Evolutionary conservation across 1,140 invertebrate species (phyloP).

Genomic region (Diprion similis): DNA sequence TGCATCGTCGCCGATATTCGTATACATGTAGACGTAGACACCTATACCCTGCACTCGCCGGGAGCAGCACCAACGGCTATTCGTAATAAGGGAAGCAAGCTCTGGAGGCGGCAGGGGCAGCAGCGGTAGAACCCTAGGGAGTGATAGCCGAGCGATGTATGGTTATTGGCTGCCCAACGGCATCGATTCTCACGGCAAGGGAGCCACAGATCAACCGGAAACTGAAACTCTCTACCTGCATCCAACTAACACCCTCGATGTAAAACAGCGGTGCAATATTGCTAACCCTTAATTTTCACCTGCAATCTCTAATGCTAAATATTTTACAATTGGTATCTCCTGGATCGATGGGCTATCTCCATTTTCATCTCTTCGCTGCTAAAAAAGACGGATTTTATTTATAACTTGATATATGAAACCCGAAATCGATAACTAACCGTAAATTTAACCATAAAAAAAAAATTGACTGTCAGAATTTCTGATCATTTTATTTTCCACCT

Average conservation of each 20-base stretch:
- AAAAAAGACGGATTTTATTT: too few species aligned
- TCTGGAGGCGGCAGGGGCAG: slow-evolving; percentile 15
- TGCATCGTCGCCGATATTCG: slow-evolving; percentile 29
- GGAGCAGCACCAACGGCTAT: slow-evolving; percentile 31
- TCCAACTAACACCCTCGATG: neutral
- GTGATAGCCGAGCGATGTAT: slow-evolving; percentile 59
- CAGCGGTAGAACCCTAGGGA: slow-evolving; percentile 43
- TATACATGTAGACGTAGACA: too few species aligned
- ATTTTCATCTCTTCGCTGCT: neutral
- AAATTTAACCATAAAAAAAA: too few species aligned
- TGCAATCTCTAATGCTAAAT: neutral
- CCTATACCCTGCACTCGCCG: slow-evolving; percentile 13
- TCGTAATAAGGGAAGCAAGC: slow-evolving; percentile 47
- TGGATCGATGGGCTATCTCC: neutral
- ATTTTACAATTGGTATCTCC: neutral
- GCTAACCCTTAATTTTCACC: too few species aligned
- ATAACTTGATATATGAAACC: too few species aligned
- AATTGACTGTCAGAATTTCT: too few species aligned
- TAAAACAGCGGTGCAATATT: too few species aligned
- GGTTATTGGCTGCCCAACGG: slow-evolving; percentile 58
- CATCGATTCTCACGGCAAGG: slow-evolving; percentile 59
- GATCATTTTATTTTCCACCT: too few species aligned
- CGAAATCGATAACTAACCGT: too few species aligned
- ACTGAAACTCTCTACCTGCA: slow-evolving; percentile 48
- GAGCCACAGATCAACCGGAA: slow-evolving; percentile 59